Percentiles rank a stretch among this genome's conserved stretches.
phyloP scores from a whole-genome alignment of 2,888 invertebrate genomes.

The Parochlus steinenii region DNA sequence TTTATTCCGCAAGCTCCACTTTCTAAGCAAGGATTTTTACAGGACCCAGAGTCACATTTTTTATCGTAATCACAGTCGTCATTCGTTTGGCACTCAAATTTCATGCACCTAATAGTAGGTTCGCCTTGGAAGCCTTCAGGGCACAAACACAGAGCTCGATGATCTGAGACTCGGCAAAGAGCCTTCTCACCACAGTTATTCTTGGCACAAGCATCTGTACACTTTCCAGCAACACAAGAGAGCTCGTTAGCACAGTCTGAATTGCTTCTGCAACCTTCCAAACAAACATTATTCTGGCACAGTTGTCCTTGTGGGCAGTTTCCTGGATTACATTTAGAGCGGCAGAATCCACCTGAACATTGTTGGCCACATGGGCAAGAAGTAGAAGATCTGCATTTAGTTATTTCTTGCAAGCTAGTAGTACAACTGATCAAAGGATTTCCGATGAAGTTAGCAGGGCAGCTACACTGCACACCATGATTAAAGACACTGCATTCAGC shows the following conservation, averaged over 20 bases:
- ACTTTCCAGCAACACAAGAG: constrained; percentile 52
- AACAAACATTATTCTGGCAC: constrained; percentile 52
- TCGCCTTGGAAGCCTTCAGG: constrained; percentile 74
- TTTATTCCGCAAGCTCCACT: constrained; percentile 64
- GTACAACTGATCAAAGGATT: constrained; percentile 66
- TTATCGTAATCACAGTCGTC: constrained; percentile 64
- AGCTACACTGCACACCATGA: constrained; percentile 74
- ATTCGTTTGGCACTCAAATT: constrained; percentile 59
- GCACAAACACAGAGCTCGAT: constrained; percentile 71
- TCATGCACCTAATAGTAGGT: constrained; percentile 54
- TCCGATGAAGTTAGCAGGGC: constrained; percentile 63
- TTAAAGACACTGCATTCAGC: constrained; percentile 67
- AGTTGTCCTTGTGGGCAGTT: constrained; percentile 63
- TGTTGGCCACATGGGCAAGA: constrained; percentile 72
- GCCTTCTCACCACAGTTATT: constrained; percentile 66
- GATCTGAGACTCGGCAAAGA: constrained; percentile 59
- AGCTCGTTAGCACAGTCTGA: constrained; percentile 63
- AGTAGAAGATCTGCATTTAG: constrained; percentile 42
- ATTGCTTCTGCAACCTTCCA: constrained; percentile 64
- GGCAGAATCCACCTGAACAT: constrained; percentile 56
- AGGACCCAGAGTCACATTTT: constrained; percentile 53
- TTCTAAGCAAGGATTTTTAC: constrained; percentile 68
- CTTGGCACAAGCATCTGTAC: constrained; percentile 51
- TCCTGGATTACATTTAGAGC: constrained; percentile 49
- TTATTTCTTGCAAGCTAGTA: constrained; percentile 52